These are phyloP conservation scores for Drosophila tripunctata DNA, from an alignment of 2,888 invertebrate species.

Conservation along the genomic window DNA sequence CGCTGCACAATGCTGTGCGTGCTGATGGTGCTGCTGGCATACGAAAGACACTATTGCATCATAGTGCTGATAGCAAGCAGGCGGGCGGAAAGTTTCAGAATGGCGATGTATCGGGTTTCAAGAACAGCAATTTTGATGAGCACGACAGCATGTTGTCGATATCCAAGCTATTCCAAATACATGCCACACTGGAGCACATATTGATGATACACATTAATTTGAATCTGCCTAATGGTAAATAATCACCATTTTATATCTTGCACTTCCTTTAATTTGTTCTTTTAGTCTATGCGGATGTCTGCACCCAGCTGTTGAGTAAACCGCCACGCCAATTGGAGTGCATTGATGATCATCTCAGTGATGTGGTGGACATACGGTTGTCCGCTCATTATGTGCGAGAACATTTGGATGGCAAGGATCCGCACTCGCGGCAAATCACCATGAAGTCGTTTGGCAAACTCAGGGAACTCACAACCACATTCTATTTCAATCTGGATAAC, in stretches of 20 bases:
- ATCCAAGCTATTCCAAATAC: conserved; percentile 82
- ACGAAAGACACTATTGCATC: conserved; percentile 81
- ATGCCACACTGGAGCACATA: conserved; percentile 82
- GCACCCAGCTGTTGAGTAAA: conserved; percentile 77
- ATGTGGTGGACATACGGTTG: conserved; percentile 81
- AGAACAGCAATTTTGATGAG: conserved; percentile 82
- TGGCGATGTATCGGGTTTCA: conserved; percentile 74
- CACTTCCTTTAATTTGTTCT: neutral
- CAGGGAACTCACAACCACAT: conserved; percentile 76
- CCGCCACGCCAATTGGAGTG: conserved; percentile 60
- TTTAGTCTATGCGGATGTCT: conserved; percentile 79
- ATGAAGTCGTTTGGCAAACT: conserved; percentile 80
- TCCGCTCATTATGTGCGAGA: conserved; percentile 76
- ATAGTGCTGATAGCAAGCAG: conserved; percentile 54
- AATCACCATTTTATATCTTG: neutral
- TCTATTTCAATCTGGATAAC: conserved; percentile 81
- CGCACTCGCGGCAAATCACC: conserved; percentile 79
- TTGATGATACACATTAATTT: conserved; percentile 82
- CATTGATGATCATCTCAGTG: conserved; percentile 74
- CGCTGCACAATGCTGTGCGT: conserved; percentile 79
- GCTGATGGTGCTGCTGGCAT: conserved; percentile 49
- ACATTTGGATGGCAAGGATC: conserved; percentile 81
- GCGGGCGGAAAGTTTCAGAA: conserved; percentile 48
- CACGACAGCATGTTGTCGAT: conserved; percentile 69
- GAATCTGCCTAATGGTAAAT: conserved; percentile 80